Conservation (phyloP, 1,140 invertebrate genomes). For the Nebria ingens region DNA sequence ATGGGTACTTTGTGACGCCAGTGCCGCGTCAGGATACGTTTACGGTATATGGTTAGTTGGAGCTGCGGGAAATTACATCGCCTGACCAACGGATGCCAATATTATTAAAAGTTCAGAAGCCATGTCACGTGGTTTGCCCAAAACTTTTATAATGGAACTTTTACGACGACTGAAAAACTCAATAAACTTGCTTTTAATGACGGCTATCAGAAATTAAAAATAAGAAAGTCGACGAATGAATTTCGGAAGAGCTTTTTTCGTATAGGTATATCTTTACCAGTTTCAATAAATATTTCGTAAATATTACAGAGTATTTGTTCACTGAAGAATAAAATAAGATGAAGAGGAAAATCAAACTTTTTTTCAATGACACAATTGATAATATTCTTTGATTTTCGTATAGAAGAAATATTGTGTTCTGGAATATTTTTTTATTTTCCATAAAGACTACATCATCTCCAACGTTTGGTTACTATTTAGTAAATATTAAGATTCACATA, state of each 20-base stretch:
- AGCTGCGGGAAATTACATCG: neutral
- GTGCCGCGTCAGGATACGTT: neutral
- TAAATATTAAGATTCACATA: too few species aligned
- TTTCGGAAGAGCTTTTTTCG: neutral
- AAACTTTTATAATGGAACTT: neutral
- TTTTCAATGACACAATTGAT: too few species aligned
- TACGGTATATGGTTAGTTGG: neutral
- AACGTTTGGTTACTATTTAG: too few species aligned
- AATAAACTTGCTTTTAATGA: conserved; percentile 9
- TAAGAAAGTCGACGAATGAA: neutral
- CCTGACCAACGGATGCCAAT: neutral
- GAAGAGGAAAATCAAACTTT: too few species aligned
- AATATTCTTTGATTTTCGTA: too few species aligned
- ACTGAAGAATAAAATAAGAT: too few species aligned
- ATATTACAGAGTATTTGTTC: too few species aligned
- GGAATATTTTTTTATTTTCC: too few species aligned
- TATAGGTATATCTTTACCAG: too few species aligned
- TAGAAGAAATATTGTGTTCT: too few species aligned
- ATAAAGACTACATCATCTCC: too few species aligned
- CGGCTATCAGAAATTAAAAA: neutral
- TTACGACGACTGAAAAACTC: neutral
- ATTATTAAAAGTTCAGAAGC: neutral
- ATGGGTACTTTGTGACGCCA: neutral
- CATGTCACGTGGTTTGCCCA: neutral
- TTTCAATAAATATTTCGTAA: too few species aligned